Evolutionary conservation across 2,888 invertebrate species (phyloP).

Genomic region (Prionchulus punctatus): DNA sequence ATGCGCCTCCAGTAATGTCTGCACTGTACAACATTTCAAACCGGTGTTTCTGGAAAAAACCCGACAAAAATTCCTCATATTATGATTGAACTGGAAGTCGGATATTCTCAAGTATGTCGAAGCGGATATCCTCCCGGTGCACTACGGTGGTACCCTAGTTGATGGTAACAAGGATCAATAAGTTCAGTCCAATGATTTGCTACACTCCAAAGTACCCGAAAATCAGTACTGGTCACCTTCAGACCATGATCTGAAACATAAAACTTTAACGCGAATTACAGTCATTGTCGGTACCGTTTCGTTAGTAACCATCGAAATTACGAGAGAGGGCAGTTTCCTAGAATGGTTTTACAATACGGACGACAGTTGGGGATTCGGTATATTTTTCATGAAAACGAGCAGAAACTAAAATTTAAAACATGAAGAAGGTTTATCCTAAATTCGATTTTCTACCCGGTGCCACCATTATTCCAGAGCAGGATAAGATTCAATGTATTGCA

Average conservation of each 20-base stretch:
- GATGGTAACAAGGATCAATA: conserved; percentile 19
- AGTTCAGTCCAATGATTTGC: conserved; percentile 12
- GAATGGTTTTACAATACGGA: neutral
- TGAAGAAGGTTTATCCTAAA: too few relatives aligned
- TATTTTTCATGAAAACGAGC: neutral
- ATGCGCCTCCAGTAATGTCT: neutral
- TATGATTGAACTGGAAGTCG: conserved; percentile 9
- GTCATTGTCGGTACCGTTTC: neutral
- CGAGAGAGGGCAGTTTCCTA: neutral
- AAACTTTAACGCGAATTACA: neutral
- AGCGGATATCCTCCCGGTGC: too few relatives aligned
- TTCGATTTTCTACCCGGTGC: too few relatives aligned
- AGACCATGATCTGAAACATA: neutral
- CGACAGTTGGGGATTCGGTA: neutral
- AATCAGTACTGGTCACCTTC: neutral
- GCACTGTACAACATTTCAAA: neutral
- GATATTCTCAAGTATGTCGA: conserved; percentile 16
- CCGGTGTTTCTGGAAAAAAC: neutral
- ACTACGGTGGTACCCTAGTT: too few relatives aligned
- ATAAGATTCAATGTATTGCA: neutral
- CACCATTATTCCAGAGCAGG: neutral
- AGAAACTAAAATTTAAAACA: too few relatives aligned
- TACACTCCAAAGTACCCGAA: neutral
- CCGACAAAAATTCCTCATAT: conserved; percentile 14
- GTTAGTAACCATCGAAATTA: neutral